Evolutionary conservation across 2,113 vertebrate genomes (phyloP).

Genomic region (Leucosticte australis): DNA sequence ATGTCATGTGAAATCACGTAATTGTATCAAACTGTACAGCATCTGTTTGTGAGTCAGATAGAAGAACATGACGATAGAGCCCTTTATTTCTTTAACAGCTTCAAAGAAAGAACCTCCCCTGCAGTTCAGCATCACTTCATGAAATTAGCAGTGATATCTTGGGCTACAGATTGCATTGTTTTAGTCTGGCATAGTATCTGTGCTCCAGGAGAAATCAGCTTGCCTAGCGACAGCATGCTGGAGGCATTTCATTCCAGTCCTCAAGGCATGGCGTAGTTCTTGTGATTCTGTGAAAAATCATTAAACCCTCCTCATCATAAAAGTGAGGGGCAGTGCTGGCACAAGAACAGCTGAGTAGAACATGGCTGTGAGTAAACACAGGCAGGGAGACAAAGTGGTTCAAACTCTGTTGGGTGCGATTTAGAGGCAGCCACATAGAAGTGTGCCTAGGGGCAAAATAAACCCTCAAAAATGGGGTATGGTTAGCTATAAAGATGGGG

Average conservation of each 20-base stretch:
- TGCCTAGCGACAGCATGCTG: background rate
- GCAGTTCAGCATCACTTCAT: constrained; percentile 35
- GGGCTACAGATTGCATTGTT: constrained; percentile 14
- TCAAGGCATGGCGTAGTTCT: background rate
- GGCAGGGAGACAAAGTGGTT: background rate
- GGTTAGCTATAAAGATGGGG: background rate
- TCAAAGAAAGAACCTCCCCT: constrained; percentile 48
- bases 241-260: background rate
- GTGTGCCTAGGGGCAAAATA: background rate
- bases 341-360: background rate
- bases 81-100: constrained; percentile 6
- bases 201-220: background rate
- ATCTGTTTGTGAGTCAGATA: constrained; percentile 49
- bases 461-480: background rate
- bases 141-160: constrained; percentile 20
- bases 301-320: background rate
- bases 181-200: background rate
- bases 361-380: background rate
- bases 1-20: constrained; percentile 41
- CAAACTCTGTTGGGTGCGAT: background rate
- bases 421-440: background rate
- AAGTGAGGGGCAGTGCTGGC: background rate
- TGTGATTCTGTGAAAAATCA: background rate
- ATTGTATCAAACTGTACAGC: constrained; percentile 34
- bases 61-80: constrained; percentile 40